Evolutionary conservation across 2,797 vertebrate genomes (phyloP), one percentile per base, ranked within the genome.

Genomic region (Anabas testudineus): DNA sequence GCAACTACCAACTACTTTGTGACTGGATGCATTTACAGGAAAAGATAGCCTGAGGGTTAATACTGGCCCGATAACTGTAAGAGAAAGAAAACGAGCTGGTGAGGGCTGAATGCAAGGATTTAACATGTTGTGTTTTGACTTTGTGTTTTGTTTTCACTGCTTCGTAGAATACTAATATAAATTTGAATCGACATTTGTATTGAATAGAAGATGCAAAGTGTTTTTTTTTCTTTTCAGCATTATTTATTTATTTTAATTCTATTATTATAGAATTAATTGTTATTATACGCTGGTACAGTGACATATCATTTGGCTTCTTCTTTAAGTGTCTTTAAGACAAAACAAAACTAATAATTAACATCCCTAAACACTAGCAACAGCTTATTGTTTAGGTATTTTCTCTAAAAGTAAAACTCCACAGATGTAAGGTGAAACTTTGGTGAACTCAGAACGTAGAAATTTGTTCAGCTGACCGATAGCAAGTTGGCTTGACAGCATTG

Each of bases 1-100:
- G 26, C 61, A 67, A 64, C 28, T 48, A 54, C 13, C 22, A 49
- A 75, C 65, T n/a, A n/a, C 54, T 56, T 74, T 36, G 22, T 66
- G 58, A 68, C 52, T 51, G 28, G 61, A 67, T 58, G 58, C 37
- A 59, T 76, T 76, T 51, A 59, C 45, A 65, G 57, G 36, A 46
- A 72, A 80, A 63, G 57, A 15, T 46, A 58, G 67, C 88, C 80
- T 0, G 34, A 76, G 76, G 86, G 64, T 43, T 36, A 13, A 4
- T 14, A 41, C 47, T 26, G 43, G 54, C 57, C 62, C 82, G 72
- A 81, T 30, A 2, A 49, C 48, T 46, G 45, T 79, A 54, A 32
- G 16, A 43, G 51, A 56, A 1, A 21, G 10, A 8, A 37, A 36
- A 39, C n/a, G n/a, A n/a, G 7, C 39, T 46, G 49, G 71, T 56